Percentiles rank a stretch among this genome's conserved stretches.
These are phyloP conservation scores for Apogon hyalosoma DNA, from an alignment of 2,797 vertebrate genomes.

Conservation along the genomic window DNA sequence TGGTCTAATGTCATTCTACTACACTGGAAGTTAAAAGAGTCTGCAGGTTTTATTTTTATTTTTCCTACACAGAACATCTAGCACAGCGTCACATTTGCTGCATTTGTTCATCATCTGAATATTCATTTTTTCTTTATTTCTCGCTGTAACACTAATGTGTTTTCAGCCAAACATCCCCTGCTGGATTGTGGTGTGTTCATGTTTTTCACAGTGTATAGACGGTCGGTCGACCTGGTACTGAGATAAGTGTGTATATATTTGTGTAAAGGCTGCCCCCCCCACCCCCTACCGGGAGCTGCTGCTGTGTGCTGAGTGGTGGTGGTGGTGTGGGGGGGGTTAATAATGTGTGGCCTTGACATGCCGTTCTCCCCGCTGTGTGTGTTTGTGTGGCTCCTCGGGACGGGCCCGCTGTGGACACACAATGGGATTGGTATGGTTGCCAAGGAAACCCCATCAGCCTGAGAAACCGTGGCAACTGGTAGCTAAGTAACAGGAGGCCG, in stretches of 20 bases:
- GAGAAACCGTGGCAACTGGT: conserved; percentile 71
- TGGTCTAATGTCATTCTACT: too few relatives aligned
- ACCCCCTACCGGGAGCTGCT: conserved; percentile 16
- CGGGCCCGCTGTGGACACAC: conserved; percentile 60
- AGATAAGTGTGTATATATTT: conserved; percentile 1
- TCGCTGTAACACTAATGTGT: too few relatives aligned
- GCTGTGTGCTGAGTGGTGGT: conserved; percentile 7
- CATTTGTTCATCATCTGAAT: too few relatives aligned
- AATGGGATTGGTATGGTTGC: conserved; percentile 76
- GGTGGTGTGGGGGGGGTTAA: background rate
- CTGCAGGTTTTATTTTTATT: too few relatives aligned
- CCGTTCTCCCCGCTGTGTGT: conserved; percentile 5
- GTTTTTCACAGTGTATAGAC: too few relatives aligned
- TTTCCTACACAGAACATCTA: too few relatives aligned
- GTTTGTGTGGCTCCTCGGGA: conserved; percentile 60
- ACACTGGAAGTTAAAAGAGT: too few relatives aligned
- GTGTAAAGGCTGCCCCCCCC: background rate
- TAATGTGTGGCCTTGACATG: background rate
- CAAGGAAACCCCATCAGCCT: conserved; percentile 73
- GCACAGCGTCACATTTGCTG: too few relatives aligned
- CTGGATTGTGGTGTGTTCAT: too few relatives aligned
- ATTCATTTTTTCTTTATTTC: too few relatives aligned
- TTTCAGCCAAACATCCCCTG: too few relatives aligned
- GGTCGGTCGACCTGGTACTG: too few relatives aligned
- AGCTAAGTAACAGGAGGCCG: conserved; percentile 76